phyloP scores from a whole-genome alignment of 2,797 vertebrate species.

The Sylvilagus floridanus region DNA sequence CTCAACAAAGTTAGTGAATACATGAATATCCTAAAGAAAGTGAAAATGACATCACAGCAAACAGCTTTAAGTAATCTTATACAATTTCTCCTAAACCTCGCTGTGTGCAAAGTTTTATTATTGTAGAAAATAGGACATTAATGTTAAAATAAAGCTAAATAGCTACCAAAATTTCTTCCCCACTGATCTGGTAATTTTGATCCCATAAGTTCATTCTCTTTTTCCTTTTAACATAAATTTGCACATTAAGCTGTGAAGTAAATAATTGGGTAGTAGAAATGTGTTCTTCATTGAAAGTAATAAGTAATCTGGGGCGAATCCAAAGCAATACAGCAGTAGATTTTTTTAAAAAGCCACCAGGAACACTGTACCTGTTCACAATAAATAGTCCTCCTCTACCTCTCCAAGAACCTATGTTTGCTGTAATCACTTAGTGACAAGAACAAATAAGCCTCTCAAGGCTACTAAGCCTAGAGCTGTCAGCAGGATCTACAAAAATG shows the following conservation, averaged over 20 bases:
- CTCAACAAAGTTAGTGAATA: background rate
- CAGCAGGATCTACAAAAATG: background rate
- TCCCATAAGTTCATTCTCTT: background rate
- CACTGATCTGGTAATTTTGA: background rate
- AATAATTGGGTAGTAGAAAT: background rate
- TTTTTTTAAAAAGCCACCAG: background rate
- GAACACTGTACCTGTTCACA: background rate
- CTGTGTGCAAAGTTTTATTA: background rate
- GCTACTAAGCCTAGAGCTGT: background rate
- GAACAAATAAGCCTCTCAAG: background rate
- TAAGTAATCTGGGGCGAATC: background rate
- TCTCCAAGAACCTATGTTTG: background rate
- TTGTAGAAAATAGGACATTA: background rate
- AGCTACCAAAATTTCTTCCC: background rate
- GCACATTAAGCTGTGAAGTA: background rate
- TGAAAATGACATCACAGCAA: background rate
- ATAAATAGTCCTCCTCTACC: background rate
- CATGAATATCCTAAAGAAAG: background rate
- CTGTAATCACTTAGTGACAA: background rate
- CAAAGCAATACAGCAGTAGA: background rate
- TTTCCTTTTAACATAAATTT: background rate
- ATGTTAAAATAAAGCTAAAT: background rate
- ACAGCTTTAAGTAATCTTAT: background rate
- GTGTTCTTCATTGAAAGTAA: background rate
- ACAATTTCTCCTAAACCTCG: background rate